Evolutionary conservation across 1,140 invertebrate species (phyloP).

Genomic region (Sinonovacula constricta): DNA sequence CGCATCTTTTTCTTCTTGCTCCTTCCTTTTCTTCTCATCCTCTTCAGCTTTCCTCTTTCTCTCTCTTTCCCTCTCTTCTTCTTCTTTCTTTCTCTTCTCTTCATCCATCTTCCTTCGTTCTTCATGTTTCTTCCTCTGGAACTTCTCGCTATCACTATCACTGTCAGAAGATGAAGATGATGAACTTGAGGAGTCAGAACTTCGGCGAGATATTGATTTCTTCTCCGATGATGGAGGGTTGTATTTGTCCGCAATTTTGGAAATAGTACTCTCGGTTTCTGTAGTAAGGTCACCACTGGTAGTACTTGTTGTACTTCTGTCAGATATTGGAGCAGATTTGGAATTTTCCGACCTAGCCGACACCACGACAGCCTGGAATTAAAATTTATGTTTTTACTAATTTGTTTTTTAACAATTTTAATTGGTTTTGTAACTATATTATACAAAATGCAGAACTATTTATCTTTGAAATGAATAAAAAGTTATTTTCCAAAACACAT

Average conservation of each 20-base stretch:
- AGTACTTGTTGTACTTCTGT: conserved; percentile 10
- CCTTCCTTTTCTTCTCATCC: conserved; percentile 38
- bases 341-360: conserved; percentile 16
- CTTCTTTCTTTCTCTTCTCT: conserved; percentile 21
- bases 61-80: conserved; percentile 28
- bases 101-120: conserved; percentile 14
- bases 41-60: conserved; percentile 18
- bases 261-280: conserved; percentile 21
- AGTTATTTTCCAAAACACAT: too few relatives aligned
- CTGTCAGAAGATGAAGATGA: conserved; percentile 31
- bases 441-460: too few relatives aligned
- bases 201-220: not conserved
- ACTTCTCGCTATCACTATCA: conserved; percentile 38
- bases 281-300: conserved; percentile 44
- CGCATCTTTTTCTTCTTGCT: conserved; percentile 20
- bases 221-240: not conserved
- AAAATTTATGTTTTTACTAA: too few relatives aligned
- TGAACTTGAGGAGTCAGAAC: conserved; percentile 23
- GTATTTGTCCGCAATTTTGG: not conserved
- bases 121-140: conserved; percentile 24
- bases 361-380: too few relatives aligned
- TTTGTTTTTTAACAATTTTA: too few relatives aligned
- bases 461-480: too few relatives aligned
- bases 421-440: too few relatives aligned
- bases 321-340: not conserved